Evolutionary conservation across 2,888 invertebrate genomes (phyloP).

Genomic region (Nemotelus nigrinus): DNA sequence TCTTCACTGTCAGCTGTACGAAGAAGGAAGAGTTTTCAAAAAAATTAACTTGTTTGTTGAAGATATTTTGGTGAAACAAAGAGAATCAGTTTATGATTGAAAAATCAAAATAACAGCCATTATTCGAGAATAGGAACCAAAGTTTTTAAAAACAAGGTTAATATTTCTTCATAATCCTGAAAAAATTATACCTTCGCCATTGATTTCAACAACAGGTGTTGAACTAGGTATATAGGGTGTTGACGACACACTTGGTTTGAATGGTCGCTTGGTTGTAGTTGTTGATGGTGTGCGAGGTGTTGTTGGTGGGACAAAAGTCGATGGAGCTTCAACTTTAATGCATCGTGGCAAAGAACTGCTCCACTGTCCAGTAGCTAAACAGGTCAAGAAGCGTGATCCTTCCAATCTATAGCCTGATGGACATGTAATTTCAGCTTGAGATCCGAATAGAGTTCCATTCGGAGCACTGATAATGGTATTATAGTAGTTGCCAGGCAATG

Average conservation of each 20-base stretch:
- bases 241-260: slow-evolving; percentile 61
- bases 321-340: slow-evolving; percentile 70
- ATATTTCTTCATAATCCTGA: no score
- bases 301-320: slow-evolving; percentile 59
- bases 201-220: slow-evolving; percentile 59
- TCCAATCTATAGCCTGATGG: slow-evolving; percentile 74
- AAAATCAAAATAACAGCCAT: no score
- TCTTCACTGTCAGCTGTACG: slow-evolving; percentile 61
- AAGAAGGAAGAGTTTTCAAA: neutral
- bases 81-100: neutral
- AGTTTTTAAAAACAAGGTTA: no score
- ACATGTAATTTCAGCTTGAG: slow-evolving; percentile 80
- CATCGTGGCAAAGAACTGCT: slow-evolving; percentile 81
- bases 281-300: slow-evolving; percentile 62
- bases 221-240: slow-evolving; percentile 58
- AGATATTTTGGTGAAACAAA: neutral
- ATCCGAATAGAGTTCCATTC: slow-evolving; percentile 75
- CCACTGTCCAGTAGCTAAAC: slow-evolving; percentile 81
- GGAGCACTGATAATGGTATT: slow-evolving; percentile 69
- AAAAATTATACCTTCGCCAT: slow-evolving; percentile 57
- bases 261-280: slow-evolving; percentile 57
- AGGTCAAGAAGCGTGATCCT: slow-evolving; percentile 75
- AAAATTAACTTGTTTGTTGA: neutral
- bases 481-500: slow-evolving; percentile 70
- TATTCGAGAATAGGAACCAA: no score